These are phyloP conservation scores for Drosophila lutescens DNA, from an alignment of 2,888 invertebrate species.

Conservation along the genomic window DNA sequence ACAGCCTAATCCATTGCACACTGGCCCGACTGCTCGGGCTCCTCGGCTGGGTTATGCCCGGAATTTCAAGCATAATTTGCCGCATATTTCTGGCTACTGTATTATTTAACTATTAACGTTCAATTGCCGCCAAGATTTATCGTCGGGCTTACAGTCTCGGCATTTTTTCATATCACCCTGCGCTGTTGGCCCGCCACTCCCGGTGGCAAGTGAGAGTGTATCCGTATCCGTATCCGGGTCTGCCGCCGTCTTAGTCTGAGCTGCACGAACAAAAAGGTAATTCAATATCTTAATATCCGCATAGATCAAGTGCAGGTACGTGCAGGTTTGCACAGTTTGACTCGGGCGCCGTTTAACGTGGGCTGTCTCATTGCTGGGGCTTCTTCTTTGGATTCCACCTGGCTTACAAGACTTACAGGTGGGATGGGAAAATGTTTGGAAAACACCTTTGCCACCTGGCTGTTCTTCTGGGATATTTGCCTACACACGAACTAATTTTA, in stretches of 20 bases:
- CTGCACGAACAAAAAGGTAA: slow-evolving; percentile 75
- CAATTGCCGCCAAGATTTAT: slow-evolving; percentile 73
- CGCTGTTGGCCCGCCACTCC: slow-evolving; percentile 6
- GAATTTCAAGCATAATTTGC: slow-evolving; percentile 76
- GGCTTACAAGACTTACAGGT: slow-evolving; percentile 8
- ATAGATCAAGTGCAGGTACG: slow-evolving; percentile 78
- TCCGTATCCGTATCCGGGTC: slow-evolving; percentile 17
- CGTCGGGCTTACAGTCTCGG: slow-evolving; percentile 31
- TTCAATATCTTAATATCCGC: slow-evolving; percentile 78
- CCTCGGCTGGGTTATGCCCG: slow-evolving; percentile 58
- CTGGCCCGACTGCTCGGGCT: slow-evolving; percentile 25
- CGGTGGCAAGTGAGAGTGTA: slow-evolving; percentile 29
- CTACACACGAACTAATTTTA: not conserved
- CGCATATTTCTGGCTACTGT: slow-evolving; percentile 68
- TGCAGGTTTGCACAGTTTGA: slow-evolving; percentile 77
- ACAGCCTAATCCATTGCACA: slow-evolving; percentile 52
- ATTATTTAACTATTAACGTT: slow-evolving; percentile 78
- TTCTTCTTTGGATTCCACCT: slow-evolving; percentile 37
- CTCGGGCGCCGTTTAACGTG: slow-evolving; percentile 72
- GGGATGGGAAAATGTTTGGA: slow-evolving; percentile 9
- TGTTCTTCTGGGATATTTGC: not conserved
- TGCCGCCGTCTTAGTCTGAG: slow-evolving; percentile 53
- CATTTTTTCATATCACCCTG: slow-evolving; percentile 59
- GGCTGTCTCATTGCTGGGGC: slow-evolving; percentile 56
- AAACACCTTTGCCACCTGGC: not conserved